Base-by-base conservation (phyloP, 1,140 invertebrate species). In the Drosophila nigrodunni region DNA sequence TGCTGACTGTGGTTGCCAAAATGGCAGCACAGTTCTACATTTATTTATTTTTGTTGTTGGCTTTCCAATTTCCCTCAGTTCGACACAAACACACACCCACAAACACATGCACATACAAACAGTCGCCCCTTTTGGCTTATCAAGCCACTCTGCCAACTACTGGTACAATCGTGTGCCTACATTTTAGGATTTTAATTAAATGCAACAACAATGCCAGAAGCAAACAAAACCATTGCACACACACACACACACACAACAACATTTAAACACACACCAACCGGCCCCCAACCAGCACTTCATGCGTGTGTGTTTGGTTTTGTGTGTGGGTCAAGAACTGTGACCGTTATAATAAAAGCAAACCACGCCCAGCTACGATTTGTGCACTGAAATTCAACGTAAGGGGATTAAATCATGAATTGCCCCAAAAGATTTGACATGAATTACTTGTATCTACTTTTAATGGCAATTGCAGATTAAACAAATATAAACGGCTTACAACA, bases 171-270 rank as follows among this genome's bases (percentile, higher is more conserved):
- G 60, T 86, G 77, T 72, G 64, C 74, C 74, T 68, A 77, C 62
- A 79, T 71, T 79, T 67, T 62, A 66, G 66, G 80, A 59, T 88
- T 88, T 89, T 88, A 88, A 88, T 88, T 88, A 89, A 88, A 88
- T 88, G 77, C 80, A 88, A 73, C 77, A 89, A 83, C 83, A 88
- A 77, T 70, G 67, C 67, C 37, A 77, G 54, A 57, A 50, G 64
- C 65, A 52, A 86, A 74, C 78, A 57, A 70, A 68, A 60, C 65
- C 57, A 71, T 69, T 61, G 64, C 57, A 73, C 80, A 75, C 69
- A 72, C 52, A 54, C 50, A 41, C 39, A n/a, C 39, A n/a, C 39
- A 41, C 13, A 47, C 44, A 47, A 15, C 15, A 15, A 15, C 15
- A 15, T 15, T 15, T 15, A 15, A 15, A 15, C 44, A 30, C 9